phyloP scores from a whole-genome alignment of 2,113 vertebrate genomes.

The Epinephelus moara region DNA sequence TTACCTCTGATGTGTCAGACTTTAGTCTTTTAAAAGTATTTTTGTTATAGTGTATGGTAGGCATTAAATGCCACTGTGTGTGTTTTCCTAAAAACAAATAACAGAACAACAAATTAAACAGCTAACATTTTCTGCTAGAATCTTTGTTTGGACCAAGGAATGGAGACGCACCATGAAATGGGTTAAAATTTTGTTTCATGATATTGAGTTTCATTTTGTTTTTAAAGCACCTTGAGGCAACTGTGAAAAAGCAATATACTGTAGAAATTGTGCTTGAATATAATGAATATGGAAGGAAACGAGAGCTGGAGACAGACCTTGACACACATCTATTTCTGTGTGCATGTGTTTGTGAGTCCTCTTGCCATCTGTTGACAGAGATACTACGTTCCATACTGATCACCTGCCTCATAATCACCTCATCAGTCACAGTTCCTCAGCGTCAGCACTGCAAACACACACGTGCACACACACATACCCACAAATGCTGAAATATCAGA shows the following conservation, averaged over 20 bases:
- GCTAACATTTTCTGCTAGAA: no score
- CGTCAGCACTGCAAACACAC: constrained; percentile 2
- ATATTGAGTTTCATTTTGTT: background rate
- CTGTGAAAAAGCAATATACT: background rate
- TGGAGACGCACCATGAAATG: background rate
- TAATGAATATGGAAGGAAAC: constrained; percentile 1
- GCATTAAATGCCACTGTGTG: no score
- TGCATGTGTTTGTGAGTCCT: background rate
- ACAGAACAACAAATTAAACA: no score
- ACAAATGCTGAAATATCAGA: background rate
- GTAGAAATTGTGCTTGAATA: background rate
- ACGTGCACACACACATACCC: constrained; percentile 1
- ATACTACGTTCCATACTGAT: constrained; percentile 50
- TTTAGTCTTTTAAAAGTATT: no score
- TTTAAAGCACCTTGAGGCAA: background rate
- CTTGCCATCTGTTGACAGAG: constrained; percentile 55
- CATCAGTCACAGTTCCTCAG: constrained; percentile 57
- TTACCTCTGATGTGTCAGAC: no score
- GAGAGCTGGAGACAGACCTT: background rate
- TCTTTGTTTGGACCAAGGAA: background rate
- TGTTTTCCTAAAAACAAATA: no score
- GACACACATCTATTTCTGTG: background rate
- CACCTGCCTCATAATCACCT: constrained; percentile 51
- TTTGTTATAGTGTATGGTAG: no score
- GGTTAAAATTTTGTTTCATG: background rate